Evolutionary conservation across 2,797 vertebrate genomes (phyloP), one percentile per base, ranked within the genome.

Genomic region (Eulemur rubriventer): DNA sequence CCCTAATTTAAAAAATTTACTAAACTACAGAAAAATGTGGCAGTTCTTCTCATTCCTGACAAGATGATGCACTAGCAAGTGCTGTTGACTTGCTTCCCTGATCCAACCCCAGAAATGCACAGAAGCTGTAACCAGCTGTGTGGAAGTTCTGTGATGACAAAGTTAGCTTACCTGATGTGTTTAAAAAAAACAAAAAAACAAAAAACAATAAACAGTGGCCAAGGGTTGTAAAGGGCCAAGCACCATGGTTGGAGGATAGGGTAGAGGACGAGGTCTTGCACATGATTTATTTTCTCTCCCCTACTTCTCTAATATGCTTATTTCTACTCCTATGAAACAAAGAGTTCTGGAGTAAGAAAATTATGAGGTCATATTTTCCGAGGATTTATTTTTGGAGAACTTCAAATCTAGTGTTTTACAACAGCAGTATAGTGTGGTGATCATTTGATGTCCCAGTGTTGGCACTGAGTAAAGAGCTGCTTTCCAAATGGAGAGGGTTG

Each of bases 351-450:
- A 85, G 22, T 91, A 91, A 59, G 46, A 88, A 89, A 93, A 72
- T 69, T 50, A 55, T 52, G 20, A 78, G 9, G 41, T 55, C 33
- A 81, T 86, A 82, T 73, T 91, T 89, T 61, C 69, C 16, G 1
- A 73, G 43, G 28, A 86, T 63, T 94, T 69, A 43, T 46, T 83
- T 91, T 72, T 41, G 38, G n/a, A 95, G 41, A 94, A 69, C 72
- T 89, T 85, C 48, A 67, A 76, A 79, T 67, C 33, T 52, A 94
- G 50, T 84, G 14, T 70, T 92, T 90, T 65, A 63, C 30, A 90
- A 41, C 18, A 91, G 41, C n/a, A 87, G 11, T 70, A 72, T 89
- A 65, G 4, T 78, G 33, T 83, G 67, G 43, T 18, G 43, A 86
- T 96, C 83, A 83, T 69, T 50, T 87, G 88, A 57, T 75, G 35